Evolutionary conservation across 2,113 vertebrate genomes (phyloP), one percentile per base, ranked within the genome.

Genomic region (Chlamydotis undulata): DNA sequence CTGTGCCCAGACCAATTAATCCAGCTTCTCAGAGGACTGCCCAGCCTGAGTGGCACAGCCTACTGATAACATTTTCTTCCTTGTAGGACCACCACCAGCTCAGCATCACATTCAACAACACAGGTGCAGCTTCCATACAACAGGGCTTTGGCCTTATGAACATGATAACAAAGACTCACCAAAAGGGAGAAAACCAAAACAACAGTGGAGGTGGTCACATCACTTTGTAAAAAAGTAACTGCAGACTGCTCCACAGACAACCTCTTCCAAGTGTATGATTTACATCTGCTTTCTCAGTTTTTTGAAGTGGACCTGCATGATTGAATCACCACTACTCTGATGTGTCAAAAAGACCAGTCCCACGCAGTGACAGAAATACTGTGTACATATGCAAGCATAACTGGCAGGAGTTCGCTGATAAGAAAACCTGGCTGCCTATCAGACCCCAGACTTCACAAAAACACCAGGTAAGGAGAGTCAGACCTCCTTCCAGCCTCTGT

Each of bases 291-390:
- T 90, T 94, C 60, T 53, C 78, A 53, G 29, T 80, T 67, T 57
- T 63, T 61, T 76, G 37, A 35, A 75, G 52, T 53, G 41, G 35
- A 80, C 19, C 41, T 67, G 57, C n/a, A 33, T n/a, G 50, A 39
- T 2, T 37, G 26, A 37, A 63, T 55, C 74, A 45, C 31, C n/a
- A 29, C 33, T 43, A 14, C 4, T 26, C 33, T 31, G 56, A 63
- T 19, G 15, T 35, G 13, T 29, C 31, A 49, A 26, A 28, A 73
- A 56, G 39, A 17, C 13, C 29, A 55, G 24, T 55, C 55, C 43
- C 26, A 25, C 0, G 1, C 55, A 73, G 49, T 0, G 0, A 57
- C 13, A 78, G 53, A 77, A 60, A 26, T 31, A 9, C 22, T 49
- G 12, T 14, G 4, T 43, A 67, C 10, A 22, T 57, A 1, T 43